These are phyloP conservation scores for Falco peregrinus DNA, from an alignment of 2,797 vertebrate genomes.

Conservation along the genomic window DNA sequence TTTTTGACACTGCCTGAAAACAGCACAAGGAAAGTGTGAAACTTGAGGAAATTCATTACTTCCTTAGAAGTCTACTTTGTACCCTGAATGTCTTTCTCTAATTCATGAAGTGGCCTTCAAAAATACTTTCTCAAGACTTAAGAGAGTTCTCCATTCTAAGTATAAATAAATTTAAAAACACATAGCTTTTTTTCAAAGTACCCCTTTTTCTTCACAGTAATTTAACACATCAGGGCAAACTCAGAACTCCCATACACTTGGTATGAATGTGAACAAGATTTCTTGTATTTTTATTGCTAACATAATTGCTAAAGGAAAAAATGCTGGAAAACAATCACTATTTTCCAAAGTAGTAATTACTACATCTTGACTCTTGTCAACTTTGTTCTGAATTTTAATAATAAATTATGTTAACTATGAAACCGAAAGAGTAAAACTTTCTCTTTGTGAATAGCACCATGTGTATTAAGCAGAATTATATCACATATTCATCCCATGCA, in stretches of 20 bases:
- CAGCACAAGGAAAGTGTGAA: not conserved
- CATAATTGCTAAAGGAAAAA: not conserved
- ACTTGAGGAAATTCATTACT: not conserved
- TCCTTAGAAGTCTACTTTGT: not conserved
- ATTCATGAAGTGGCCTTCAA: not conserved
- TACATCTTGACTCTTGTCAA: not conserved
- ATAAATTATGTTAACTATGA: not conserved
- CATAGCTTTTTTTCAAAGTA: not conserved
- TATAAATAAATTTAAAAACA: not conserved
- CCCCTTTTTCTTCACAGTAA: not conserved
- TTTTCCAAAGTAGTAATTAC: not conserved
- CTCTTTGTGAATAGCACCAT: not conserved
- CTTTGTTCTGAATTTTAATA: not conserved
- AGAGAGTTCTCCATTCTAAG: not conserved
- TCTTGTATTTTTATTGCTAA: not conserved
- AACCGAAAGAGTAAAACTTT: not conserved
- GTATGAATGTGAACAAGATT: not conserved
- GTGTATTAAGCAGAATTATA: not conserved
- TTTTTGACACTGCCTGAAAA: not conserved
- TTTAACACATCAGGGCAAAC: not conserved
- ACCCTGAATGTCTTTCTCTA: not conserved
- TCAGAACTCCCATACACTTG: not conserved
- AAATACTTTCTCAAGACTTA: not conserved
- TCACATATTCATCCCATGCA: not conserved
- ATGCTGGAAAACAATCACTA: not conserved